A percentile compares a stretch with the other conserved stretches of the same genome.
These are phyloP conservation scores for Hyperopisus bebe DNA, from an alignment of 2,113 vertebrate species.

Conservation along the genomic window DNA sequence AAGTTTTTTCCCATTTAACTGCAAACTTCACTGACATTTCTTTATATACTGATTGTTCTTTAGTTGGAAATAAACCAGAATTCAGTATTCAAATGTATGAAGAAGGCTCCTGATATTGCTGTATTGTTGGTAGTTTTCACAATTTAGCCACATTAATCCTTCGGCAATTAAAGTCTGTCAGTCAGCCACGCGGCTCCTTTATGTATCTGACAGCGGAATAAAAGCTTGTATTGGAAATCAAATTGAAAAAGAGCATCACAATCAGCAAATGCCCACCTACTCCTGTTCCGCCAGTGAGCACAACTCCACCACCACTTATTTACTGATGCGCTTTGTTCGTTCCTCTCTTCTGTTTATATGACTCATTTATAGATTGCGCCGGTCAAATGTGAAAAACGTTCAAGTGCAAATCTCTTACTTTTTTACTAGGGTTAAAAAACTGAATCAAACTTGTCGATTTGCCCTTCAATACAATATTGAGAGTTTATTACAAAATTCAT, in stretches of 20 bases:
- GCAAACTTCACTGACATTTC: not conserved
- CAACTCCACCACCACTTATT: not conserved
- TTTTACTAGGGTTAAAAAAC: not conserved
- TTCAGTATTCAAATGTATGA: constrained; percentile 5
- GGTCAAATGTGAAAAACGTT: not conserved
- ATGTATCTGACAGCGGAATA: constrained; percentile 18
- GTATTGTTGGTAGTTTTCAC: not conserved
- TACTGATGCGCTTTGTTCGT: not conserved
- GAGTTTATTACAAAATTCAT: not conserved
- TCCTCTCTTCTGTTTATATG: not conserved
- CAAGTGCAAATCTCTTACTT: not conserved
- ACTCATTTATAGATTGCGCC: not conserved
- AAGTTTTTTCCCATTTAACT: not conserved
- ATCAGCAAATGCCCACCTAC: constrained; percentile 17
- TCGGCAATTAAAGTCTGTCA: constrained; percentile 18
- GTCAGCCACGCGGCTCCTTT: constrained; percentile 4
- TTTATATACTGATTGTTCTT: not conserved
- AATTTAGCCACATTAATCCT: constrained; percentile 17
- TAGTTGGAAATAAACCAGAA: not conserved
- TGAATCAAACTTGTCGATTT: not conserved
- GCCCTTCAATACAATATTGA: not conserved
- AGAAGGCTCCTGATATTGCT: constrained; percentile 5
- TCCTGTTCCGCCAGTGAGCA: not conserved
- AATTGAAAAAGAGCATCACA: constrained; percentile 17
- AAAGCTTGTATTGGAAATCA: constrained; percentile 24